phyloP scores from a whole-genome alignment of 2,797 vertebrate species.

The Lagocephalus sceleratus region DNA sequence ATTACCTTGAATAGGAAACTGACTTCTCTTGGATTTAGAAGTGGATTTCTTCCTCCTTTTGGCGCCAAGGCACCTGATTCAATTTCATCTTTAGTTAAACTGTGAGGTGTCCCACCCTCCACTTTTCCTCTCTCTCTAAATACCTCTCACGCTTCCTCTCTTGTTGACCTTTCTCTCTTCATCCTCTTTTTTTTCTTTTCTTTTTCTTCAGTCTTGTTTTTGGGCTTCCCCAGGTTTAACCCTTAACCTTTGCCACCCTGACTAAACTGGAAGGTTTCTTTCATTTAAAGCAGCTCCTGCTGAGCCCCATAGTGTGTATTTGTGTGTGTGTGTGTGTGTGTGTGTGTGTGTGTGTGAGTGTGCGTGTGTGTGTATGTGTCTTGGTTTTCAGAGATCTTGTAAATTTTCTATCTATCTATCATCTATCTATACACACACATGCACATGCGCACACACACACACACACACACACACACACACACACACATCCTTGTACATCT shows the following conservation, averaged over 20 bases:
- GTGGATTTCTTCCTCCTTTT: slow-evolving; percentile 54
- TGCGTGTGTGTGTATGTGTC: too few species aligned
- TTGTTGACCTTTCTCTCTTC: slow-evolving; percentile 20
- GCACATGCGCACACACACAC: too few species aligned
- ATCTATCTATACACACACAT: too few species aligned
- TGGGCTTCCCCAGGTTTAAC: slow-evolving; percentile 69
- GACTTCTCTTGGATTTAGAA: slow-evolving; percentile 53
- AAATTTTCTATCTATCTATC: too few species aligned
- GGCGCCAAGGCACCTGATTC: slow-evolving; percentile 53
- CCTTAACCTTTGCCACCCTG: slow-evolving; percentile 60
- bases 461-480: too few species aligned
- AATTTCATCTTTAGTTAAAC: slow-evolving; percentile 52
- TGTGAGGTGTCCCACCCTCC: slow-evolving; percentile 29
- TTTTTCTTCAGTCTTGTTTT: slow-evolving; percentile 53
- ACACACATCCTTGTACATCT: too few species aligned
- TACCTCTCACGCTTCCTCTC: slow-evolving; percentile 24
- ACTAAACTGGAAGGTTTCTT: slow-evolving; percentile 56
- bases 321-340: not conserved
- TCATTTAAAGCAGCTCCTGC: slow-evolving; percentile 71
- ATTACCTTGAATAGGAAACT: slow-evolving; percentile 43
- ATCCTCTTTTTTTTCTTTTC: slow-evolving; percentile 26
- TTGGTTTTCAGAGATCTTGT: too few species aligned
- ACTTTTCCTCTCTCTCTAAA: slow-evolving; percentile 14
- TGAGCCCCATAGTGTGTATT: slow-evolving; percentile 38
- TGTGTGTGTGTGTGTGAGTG: too few species aligned